Evolutionary conservation across 2,888 invertebrate species (phyloP).

Genomic region (Eulithis testata): DNA sequence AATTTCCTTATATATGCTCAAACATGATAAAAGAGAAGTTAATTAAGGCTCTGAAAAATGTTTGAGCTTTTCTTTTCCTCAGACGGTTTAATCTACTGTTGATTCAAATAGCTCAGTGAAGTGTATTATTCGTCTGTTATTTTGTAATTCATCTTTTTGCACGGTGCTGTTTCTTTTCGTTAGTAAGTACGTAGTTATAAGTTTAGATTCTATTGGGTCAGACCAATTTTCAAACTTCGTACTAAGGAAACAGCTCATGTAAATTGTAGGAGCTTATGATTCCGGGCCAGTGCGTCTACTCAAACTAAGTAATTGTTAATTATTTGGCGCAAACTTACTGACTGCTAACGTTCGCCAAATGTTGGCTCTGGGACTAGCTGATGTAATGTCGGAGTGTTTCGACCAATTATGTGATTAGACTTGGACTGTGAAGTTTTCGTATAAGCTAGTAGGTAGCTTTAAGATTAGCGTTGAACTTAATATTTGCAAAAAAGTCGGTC

Average conservation of each 20-base stretch:
- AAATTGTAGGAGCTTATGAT: constrained; percentile 16
- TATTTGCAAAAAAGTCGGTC: too few species aligned
- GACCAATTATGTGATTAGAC: constrained; percentile 20
- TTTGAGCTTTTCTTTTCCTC: constrained; percentile 21
- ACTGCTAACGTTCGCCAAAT: constrained; percentile 24
- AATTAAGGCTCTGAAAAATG: constrained; percentile 32
- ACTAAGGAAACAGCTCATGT: constrained; percentile 12
- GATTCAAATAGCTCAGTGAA: constrained; percentile 27
- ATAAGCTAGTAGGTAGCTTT: background rate
- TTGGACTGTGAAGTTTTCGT: constrained; percentile 9
- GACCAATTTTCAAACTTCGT: background rate
- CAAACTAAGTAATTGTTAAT: constrained; percentile 27
- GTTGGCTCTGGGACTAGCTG: constrained; percentile 20
- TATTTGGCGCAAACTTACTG: constrained; percentile 31
- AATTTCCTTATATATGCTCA: constrained; percentile 29
- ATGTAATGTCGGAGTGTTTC: constrained; percentile 11
- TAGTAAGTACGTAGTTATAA: background rate
- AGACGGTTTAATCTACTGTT: constrained; percentile 30
- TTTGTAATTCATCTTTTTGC: constrained; percentile 27
- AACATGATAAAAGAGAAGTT: constrained; percentile 34
- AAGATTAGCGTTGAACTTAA: background rate
- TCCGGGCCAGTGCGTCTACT: constrained; percentile 26
- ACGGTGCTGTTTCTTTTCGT: background rate
- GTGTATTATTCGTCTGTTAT: constrained; percentile 31
- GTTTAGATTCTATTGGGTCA: constrained; percentile 1